phyloP scores from a whole-genome alignment of 1,140 invertebrate species.

The Melanaphis sacchari region DNA sequence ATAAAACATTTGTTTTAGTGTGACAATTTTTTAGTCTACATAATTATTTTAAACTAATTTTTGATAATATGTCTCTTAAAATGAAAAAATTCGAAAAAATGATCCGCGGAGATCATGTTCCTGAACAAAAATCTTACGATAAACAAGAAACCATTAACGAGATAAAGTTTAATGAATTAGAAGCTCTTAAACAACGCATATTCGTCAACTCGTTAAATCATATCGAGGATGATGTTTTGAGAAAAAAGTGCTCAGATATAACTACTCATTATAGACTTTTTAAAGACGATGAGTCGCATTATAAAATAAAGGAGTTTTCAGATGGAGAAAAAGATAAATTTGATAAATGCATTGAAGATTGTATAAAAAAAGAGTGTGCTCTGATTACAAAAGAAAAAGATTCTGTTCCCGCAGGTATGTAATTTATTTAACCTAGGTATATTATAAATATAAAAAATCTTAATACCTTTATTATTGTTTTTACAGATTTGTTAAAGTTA shows the following conservation, averaged over 20 bases:
- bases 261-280: slow-evolving; percentile 32
- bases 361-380: slow-evolving; percentile 16
- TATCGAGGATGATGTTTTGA: neutral
- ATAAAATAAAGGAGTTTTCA: neutral
- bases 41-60: neutral
- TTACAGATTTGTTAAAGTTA: slow-evolving; percentile 14
- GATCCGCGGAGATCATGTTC: neutral
- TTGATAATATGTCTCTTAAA: neutral
- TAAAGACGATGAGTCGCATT: slow-evolving; percentile 24
- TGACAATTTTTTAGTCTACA: neutral
- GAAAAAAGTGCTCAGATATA: slow-evolving; percentile 15
- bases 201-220: slow-evolving; percentile 27
- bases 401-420: slow-evolving; percentile 5
- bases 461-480: neutral
- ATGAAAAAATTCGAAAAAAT: slow-evolving; percentile 39
- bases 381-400: slow-evolving; percentile 23
- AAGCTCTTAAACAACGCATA: neutral
- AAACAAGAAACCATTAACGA: neutral
- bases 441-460: neutral
- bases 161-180: neutral
- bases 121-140: neutral
- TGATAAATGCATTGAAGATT: neutral
- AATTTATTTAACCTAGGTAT: neutral
- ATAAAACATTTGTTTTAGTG: neutral
- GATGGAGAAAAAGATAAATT: slow-evolving; percentile 28